Evolutionary conservation across 2,888 invertebrate species (phyloP).

Genomic region (Odontothrips loti): DNA sequence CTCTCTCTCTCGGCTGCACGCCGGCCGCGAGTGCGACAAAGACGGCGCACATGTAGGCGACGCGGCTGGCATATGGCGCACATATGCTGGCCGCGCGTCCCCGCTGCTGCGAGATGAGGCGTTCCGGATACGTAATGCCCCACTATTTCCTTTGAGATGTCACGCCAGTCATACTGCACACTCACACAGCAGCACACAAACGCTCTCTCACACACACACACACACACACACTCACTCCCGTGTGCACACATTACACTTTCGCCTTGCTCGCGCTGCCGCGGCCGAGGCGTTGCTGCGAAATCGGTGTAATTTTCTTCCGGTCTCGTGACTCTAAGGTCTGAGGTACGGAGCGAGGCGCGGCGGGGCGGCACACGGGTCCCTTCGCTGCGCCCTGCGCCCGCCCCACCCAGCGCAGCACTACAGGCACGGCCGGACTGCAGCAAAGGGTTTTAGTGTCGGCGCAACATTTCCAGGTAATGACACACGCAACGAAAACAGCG

Average conservation of each 20-base stretch:
- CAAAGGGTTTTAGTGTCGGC: no score
- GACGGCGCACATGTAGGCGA: no score
- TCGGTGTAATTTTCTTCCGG: background rate
- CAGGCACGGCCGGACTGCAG: no score
- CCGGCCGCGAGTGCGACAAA: no score
- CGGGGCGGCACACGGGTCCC: no score
- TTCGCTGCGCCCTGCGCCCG: no score
- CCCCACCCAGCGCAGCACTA: no score
- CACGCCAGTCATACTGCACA: background rate
- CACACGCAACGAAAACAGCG: no score
- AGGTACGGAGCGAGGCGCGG: no score
- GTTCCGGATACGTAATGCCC: background rate
- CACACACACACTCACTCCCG: background rate
- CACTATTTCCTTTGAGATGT: background rate
- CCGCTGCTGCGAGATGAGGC: background rate
- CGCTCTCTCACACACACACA: background rate
- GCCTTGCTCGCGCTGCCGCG: background rate
- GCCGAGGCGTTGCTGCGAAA: background rate
- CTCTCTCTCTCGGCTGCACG: background rate
- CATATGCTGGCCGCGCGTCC: no score
- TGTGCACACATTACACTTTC: background rate
- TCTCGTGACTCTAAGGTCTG: background rate
- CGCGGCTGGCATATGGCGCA: background rate
- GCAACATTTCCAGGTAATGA: no score
- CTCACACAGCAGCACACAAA: background rate